Conservation (phyloP, 1,140 invertebrate species). For the Acromyrmex echinatior region DNA sequence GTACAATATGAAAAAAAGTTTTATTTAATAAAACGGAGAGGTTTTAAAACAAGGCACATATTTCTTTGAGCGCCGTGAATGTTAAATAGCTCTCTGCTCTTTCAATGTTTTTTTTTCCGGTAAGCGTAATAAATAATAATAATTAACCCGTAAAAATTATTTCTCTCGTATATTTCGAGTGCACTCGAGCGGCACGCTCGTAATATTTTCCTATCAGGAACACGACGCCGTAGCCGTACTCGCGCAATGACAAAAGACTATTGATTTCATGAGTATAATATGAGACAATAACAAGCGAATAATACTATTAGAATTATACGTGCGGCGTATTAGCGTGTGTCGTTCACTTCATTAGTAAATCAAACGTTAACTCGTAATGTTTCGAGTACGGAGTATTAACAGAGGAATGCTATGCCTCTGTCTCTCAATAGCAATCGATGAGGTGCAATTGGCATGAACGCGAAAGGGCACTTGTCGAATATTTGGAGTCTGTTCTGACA, state of each 20-base stretch:
- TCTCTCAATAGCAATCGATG: slow-evolving; percentile 70
- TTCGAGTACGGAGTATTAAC: slow-evolving; percentile 23
- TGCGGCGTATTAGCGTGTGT: slow-evolving; percentile 26
- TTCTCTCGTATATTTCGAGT: slow-evolving; percentile 16
- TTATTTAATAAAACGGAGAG: background rate
- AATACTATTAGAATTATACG: slow-evolving; percentile 44
- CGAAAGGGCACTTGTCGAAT: slow-evolving; percentile 70
- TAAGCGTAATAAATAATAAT: slow-evolving; percentile 20
- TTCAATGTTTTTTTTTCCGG: background rate
- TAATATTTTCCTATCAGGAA: background rate
- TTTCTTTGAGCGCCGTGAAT: background rate
- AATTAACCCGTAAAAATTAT: background rate
- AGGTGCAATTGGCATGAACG: slow-evolving; percentile 74
- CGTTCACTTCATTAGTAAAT: slow-evolving; percentile 47
- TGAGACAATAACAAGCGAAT: slow-evolving; percentile 16
- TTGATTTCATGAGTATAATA: slow-evolving; percentile 4
- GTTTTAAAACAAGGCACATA: background rate
- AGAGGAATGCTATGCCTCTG: slow-evolving; percentile 58
- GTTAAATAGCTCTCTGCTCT: background rate
- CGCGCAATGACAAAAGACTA: background rate
- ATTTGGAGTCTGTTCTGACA: slow-evolving; percentile 53
- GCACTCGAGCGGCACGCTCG: background rate
- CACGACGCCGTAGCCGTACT: background rate
- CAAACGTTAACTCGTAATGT: slow-evolving; percentile 38
- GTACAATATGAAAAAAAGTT: background rate